Conservation (phyloP, 2,797 vertebrate genomes). For the Balearica regulorum region DNA sequence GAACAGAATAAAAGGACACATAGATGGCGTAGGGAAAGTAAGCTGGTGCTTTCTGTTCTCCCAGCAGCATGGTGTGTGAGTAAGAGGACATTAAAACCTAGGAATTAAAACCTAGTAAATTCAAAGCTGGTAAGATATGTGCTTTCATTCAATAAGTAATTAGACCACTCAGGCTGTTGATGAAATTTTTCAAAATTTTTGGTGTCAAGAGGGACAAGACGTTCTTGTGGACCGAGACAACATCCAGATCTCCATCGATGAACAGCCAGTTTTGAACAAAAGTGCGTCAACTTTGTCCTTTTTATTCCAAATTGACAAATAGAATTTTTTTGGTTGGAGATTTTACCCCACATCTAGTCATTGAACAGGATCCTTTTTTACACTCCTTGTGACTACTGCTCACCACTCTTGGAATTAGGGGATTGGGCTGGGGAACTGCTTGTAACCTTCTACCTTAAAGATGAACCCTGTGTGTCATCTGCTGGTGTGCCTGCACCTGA, state of each 20-base stretch:
- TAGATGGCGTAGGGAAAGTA: not conserved
- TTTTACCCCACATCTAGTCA: not conserved
- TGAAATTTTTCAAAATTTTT: not conserved
- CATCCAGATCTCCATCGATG: not conserved
- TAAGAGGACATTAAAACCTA: not conserved
- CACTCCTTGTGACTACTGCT: not conserved
- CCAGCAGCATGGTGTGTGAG: not conserved
- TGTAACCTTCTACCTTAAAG: not conserved
- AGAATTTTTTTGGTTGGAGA: not conserved
- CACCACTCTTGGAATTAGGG: not conserved
- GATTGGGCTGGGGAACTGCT: not conserved
- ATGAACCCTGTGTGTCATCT: not conserved
- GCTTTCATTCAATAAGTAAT: not conserved
- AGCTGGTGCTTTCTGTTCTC: not conserved
- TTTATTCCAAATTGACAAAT: not conserved
- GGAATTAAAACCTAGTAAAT: not conserved
- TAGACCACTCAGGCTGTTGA: not conserved
- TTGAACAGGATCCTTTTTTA: not conserved
- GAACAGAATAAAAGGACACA: not conserved
- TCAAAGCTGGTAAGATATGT: not conserved
- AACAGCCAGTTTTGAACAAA: not conserved
- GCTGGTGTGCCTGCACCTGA: not conserved
- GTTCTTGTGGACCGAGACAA: not conserved
- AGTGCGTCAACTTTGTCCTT: not conserved
- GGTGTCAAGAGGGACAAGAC: not conserved